These are phyloP conservation scores for Temnothorax curvispinosus DNA, from an alignment of 1,140 invertebrate species.

Conservation along the genomic window DNA sequence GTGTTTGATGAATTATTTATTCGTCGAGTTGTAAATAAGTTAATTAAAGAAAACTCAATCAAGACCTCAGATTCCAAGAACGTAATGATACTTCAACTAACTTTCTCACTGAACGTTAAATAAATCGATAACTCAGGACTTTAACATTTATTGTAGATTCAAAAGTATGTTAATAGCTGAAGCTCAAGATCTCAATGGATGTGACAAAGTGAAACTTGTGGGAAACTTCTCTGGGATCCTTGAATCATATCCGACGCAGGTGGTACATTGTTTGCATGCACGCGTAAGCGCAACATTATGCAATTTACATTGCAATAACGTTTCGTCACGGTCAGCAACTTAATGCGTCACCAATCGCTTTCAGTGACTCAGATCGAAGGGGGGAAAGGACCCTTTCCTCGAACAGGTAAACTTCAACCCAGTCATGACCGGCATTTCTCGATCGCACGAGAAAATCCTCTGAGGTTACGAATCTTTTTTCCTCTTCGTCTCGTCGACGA, in stretches of 20 bases:
- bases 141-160: not conserved
- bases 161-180: not conserved
- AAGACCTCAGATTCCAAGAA: not conserved
- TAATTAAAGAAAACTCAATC: not conserved
- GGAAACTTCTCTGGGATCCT: not conserved
- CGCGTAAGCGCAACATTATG: conserved; percentile 4
- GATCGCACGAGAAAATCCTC: not conserved
- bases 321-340: conserved; percentile 42
- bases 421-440: not conserved
- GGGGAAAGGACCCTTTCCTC: conserved; percentile 6
- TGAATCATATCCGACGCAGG: conserved; percentile 31
- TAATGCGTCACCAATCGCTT: conserved; percentile 49
- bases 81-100: not conserved
- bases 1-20: conserved; percentile 1
- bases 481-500: not conserved
- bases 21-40: not conserved
- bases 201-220: not conserved
- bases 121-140: not conserved
- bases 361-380: conserved; percentile 33
- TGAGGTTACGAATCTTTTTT: not conserved
- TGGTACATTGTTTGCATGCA: conserved; percentile 29
- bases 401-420: not conserved
- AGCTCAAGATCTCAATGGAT: not conserved
- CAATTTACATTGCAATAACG: conserved; percentile 38
- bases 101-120: not conserved